These are phyloP conservation scores for Xyrauchen texanus DNA, from an alignment of 2,113 vertebrate species.

Conservation along the genomic window DNA sequence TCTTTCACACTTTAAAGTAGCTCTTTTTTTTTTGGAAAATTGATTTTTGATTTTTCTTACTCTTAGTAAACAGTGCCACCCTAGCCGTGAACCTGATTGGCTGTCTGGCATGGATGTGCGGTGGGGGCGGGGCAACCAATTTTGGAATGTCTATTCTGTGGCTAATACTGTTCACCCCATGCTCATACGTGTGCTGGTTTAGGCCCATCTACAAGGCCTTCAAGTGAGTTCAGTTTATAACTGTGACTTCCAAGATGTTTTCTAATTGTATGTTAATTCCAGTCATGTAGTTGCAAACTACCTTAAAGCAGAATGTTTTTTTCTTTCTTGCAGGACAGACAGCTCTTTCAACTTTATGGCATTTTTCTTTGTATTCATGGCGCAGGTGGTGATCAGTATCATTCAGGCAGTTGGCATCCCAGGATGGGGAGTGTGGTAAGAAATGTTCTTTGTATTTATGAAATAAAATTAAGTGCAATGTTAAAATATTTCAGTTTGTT, in stretches of 20 bases:
- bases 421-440: slow-evolving; percentile 99
- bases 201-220: slow-evolving; percentile 99
- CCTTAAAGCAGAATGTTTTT: not conserved
- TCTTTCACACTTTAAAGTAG: no score
- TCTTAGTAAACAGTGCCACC: slow-evolving; percentile 94
- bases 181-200: slow-evolving; percentile 99
- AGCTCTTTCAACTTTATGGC: slow-evolving; percentile 99
- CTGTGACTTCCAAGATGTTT: not conserved
- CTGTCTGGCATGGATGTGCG: slow-evolving; percentile 98
- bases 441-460: not conserved
- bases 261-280: not conserved
- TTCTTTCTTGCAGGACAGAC: slow-evolving; percentile 82
- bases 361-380: slow-evolving; percentile 99
- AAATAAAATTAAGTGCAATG: no score
- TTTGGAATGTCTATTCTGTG: slow-evolving; percentile 98
- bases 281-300: not conserved
- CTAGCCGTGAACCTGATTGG: slow-evolving; percentile 97
- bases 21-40: no score
- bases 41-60: not conserved
- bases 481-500: no score
- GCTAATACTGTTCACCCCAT: slow-evolving; percentile 99
- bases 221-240: slow-evolving; percentile 83
- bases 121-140: slow-evolving; percentile 93
- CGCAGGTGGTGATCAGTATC: slow-evolving; percentile 95
- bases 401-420: slow-evolving; percentile 96